Conservation (phyloP, 1,140 invertebrate species). For the Pseudomyrmex pallidus region DNA sequence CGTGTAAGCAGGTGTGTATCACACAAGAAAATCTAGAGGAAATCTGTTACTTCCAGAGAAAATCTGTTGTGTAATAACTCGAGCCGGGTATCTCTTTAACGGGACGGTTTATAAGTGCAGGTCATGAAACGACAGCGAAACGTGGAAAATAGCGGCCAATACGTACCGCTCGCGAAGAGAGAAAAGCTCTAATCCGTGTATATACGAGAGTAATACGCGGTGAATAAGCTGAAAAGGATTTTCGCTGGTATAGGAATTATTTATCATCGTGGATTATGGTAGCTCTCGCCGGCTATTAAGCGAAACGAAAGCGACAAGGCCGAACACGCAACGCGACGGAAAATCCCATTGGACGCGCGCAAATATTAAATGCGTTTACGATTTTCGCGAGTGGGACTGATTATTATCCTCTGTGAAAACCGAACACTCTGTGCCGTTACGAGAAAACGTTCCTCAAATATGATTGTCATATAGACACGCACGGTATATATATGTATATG, state of each 20-base stretch:
- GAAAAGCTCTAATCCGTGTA: slow-evolving; percentile 63
- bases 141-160: slow-evolving; percentile 26
- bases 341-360: slow-evolving; percentile 61
- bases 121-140: slow-evolving; percentile 27
- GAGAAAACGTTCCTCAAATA: not conserved
- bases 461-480: not conserved
- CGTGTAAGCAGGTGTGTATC: too few relatives aligned
- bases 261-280: slow-evolving; percentile 74
- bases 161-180: not conserved
- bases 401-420: slow-evolving; percentile 37
- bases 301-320: slow-evolving; percentile 69
- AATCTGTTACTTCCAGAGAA: not conserved
- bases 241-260: slow-evolving; percentile 70
- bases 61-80: not conserved
- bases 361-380: slow-evolving; percentile 65
- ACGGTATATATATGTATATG: not conserved
- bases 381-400: slow-evolving; percentile 65
- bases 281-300: slow-evolving; percentile 71
- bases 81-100: too few relatives aligned
- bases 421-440: not conserved
- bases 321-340: slow-evolving; percentile 50
- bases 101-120: slow-evolving; percentile 12
- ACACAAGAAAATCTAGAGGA: too few relatives aligned
- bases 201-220: slow-evolving; percentile 41
- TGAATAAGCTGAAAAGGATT: slow-evolving; percentile 75